Conservation (phyloP, 2,888 invertebrate species). For the Phrixothrix hirtus region DNA sequence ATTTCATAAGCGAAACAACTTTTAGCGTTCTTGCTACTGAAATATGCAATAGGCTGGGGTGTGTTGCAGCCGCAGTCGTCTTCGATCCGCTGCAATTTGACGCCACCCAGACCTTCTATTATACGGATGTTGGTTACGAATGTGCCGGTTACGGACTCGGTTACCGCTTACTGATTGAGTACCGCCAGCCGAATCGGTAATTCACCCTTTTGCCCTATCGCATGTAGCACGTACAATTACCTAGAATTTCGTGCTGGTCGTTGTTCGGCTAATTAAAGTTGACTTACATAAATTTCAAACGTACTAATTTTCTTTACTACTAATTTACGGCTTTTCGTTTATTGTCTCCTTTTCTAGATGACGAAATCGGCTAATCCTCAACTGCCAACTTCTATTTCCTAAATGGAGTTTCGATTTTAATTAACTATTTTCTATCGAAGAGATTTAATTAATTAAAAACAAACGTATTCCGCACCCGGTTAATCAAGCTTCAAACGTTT, state of each 20-base stretch:
- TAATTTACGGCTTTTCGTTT: background rate
- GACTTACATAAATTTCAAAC: conserved; percentile 17
- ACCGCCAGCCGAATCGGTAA: conserved; percentile 17
- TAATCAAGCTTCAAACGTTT: conserved; percentile 1
- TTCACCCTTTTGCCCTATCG: conserved; percentile 17
- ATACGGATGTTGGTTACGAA: conserved; percentile 21
- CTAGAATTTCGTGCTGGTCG: conserved; percentile 15
- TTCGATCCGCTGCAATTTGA: conserved; percentile 31
- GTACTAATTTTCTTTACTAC: conserved; percentile 6
- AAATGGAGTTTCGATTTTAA: conserved; percentile 2
- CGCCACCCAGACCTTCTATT: conserved; percentile 20
- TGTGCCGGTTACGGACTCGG: conserved; percentile 18
- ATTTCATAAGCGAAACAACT: conserved; percentile 17
- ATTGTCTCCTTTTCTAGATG: background rate
- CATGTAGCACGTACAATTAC: conserved; percentile 16
- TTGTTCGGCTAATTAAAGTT: conserved; percentile 15
- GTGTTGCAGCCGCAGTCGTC: conserved; percentile 24
- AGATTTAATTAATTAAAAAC: conserved; percentile 14
- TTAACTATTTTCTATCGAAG: background rate
- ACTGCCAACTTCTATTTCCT: conserved; percentile 1
- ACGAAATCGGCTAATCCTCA: conserved; percentile 1
- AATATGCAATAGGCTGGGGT: conserved; percentile 30
- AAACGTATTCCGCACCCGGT: conserved; percentile 1
- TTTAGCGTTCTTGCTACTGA: conserved; percentile 19
- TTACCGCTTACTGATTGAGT: conserved; percentile 25